Conservation (phyloP, 2,888 invertebrate species). For the Andrena bucephala region DNA sequence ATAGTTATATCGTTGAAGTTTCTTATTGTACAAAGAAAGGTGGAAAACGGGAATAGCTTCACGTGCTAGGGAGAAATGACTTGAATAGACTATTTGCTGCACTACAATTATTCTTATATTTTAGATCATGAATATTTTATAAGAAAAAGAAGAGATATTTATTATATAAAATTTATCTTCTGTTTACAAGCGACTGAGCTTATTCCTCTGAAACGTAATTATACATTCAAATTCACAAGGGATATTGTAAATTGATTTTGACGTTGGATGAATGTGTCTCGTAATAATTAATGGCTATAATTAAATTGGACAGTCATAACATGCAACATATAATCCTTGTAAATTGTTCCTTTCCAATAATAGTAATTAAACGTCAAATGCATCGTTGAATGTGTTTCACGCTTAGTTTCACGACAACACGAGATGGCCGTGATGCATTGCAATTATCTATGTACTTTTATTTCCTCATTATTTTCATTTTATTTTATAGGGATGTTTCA, state of each 20-base stretch:
- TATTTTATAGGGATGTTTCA: not conserved
- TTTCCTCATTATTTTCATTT: not conserved
- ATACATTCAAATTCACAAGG: not conserved
- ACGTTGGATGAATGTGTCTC: not conserved
- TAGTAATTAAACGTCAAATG: too few relatives aligned
- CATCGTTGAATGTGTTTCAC: not conserved
- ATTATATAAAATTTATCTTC: not conserved
- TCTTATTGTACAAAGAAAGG: too few relatives aligned
- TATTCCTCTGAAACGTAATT: not conserved
- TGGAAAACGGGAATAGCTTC: not conserved
- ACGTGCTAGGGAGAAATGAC: too few relatives aligned
- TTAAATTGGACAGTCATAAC: not conserved
- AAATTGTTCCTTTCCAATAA: not conserved
- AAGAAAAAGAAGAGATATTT: not conserved
- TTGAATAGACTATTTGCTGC: too few relatives aligned
- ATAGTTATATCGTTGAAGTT: too few relatives aligned
- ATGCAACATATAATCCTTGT: not conserved
- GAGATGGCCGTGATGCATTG: not conserved
- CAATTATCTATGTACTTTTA: not conserved
- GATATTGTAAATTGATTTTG: not conserved
- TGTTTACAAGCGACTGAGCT: not conserved
- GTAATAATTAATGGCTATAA: not conserved
- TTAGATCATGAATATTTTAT: not conserved
- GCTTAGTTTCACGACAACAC: too few relatives aligned
- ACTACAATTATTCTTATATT: not conserved